Conservation (phyloP, 2,888 invertebrate species). For the Synergus umbraculus region DNA sequence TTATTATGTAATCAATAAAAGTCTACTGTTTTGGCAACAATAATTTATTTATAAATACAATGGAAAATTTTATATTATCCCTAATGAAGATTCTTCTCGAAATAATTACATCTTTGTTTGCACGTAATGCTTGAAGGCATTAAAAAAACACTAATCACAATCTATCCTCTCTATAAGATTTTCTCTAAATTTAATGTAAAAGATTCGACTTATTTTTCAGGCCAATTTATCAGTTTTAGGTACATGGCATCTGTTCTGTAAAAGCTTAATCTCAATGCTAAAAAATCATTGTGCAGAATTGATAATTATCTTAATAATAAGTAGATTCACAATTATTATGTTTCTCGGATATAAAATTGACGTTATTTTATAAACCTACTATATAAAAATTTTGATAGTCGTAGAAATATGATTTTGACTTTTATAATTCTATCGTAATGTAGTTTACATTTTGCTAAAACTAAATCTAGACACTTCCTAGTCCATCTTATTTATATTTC, state of each 20-base stretch:
- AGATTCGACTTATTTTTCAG: background rate
- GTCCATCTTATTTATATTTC: background rate
- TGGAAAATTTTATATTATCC: background rate
- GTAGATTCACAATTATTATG: background rate
- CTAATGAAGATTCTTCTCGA: background rate
- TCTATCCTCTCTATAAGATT: background rate
- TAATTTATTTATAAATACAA: background rate
- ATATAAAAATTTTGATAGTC: slow-evolving; percentile 31
- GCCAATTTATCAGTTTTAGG: background rate
- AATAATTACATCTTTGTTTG: background rate
- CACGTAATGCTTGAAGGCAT: no score
- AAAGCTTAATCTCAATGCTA: background rate
- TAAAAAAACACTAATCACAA: background rate
- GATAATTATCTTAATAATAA: background rate
- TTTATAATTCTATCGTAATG: background rate
- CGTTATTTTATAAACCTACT: background rate
- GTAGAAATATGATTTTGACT: slow-evolving; percentile 24
- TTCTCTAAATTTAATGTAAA: background rate
- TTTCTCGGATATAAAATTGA: background rate
- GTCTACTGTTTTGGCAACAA: background rate
- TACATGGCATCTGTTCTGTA: background rate
- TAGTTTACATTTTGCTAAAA: slow-evolving; percentile 14
- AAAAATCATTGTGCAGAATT: background rate
- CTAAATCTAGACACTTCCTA: slow-evolving; percentile 11
- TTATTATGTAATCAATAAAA: no score